Evolutionary conservation across 2,888 invertebrate species (phyloP).

Genomic region (Drosophila pseudotakahashii): DNA sequence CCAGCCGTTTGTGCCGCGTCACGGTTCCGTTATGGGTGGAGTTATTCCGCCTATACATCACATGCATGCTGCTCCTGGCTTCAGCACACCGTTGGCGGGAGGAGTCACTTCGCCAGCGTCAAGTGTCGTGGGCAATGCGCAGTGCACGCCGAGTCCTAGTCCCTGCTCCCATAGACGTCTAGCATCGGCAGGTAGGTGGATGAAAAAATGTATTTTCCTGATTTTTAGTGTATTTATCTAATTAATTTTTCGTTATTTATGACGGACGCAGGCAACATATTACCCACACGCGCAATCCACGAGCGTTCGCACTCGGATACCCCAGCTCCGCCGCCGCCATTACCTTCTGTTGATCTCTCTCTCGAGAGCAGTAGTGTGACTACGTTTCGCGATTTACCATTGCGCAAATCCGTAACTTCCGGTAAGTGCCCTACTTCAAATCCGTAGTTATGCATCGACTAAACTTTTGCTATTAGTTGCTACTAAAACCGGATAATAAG

Average conservation of each 20-base stretch:
- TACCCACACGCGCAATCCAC: conserved; percentile 87
- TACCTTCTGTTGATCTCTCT: conserved; percentile 94
- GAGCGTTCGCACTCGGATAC: conserved; percentile 96
- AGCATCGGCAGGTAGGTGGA: conserved; percentile 85
- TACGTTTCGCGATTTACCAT: conserved; percentile 94
- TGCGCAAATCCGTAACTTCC: conserved; percentile 92
- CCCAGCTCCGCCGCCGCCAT: conserved; percentile 88
- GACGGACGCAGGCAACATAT: conserved; percentile 55
- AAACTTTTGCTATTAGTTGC: conserved; percentile 49
- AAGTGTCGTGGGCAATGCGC: conserved; percentile 54
- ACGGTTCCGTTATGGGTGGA: conserved; percentile 84
- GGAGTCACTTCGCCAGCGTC: conserved; percentile 44
- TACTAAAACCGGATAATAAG: conserved; percentile 56
- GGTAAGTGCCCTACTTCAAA: conserved; percentile 85
- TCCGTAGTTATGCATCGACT: conserved; percentile 2
- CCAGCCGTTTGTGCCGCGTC: conserved; percentile 88
- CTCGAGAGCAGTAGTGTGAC: conserved; percentile 98
- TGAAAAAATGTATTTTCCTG: not conserved
- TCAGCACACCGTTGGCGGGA: conserved; percentile 47
- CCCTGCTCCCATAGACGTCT: conserved; percentile 86
- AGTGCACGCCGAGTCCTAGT: conserved; percentile 84
- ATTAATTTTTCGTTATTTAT: not conserved
- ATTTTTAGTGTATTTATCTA: too few relatives aligned
- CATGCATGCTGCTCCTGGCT: conserved; percentile 71
- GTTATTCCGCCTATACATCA: conserved; percentile 86